Conservation (phyloP, 2,113 vertebrate genomes). For the Elephantulus edwardii region DNA sequence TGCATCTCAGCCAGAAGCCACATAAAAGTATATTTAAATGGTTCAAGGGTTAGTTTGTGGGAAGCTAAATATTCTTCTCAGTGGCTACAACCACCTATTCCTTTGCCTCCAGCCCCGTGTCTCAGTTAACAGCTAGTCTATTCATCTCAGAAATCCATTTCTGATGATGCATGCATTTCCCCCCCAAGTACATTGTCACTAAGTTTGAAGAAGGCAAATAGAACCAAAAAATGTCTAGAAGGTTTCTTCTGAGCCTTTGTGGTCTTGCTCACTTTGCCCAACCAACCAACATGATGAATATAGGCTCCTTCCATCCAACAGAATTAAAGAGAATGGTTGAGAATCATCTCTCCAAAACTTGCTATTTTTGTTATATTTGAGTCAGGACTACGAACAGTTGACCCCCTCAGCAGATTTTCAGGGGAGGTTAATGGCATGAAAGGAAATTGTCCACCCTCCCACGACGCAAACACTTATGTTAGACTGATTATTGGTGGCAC, state of each 20-base stretch:
- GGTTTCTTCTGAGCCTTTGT: background rate
- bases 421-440: no score
- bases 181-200: background rate
- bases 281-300: background rate
- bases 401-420: no score
- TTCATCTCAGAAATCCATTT: background rate
- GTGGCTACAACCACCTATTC: background rate
- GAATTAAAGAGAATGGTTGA: background rate
- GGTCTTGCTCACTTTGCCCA: background rate
- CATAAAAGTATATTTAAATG: background rate
- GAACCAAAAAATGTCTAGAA: background rate
- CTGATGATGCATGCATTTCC: background rate
- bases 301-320: background rate
- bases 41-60: slow-evolving; percentile 18
- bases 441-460: no score
- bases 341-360: background rate
- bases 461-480: no score
- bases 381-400: no score
- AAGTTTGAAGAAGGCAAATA: background rate
- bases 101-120: background rate
- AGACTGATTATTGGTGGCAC: no score
- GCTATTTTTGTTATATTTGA: no score
- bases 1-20: slow-evolving; percentile 58
- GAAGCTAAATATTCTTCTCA: background rate
- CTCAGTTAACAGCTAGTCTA: background rate